Percentiles rank a stretch among this genome's conserved stretches.
These are phyloP conservation scores for Ceyx melanurus DNA, from an alignment of 2,113 vertebrate genomes.

Conservation along the genomic window DNA sequence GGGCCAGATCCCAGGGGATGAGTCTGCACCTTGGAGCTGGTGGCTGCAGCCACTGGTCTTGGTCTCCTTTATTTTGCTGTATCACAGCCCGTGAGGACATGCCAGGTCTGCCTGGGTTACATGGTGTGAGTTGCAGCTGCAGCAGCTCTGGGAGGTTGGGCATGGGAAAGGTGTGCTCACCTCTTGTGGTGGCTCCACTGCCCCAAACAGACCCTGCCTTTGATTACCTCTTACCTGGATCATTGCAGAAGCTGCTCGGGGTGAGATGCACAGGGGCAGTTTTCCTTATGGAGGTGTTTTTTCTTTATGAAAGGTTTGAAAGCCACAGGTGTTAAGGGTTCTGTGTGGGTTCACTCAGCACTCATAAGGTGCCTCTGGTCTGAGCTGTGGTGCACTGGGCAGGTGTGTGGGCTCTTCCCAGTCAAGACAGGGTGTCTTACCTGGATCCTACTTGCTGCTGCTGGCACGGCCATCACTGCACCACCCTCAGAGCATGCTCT, in stretches of 20 bases:
- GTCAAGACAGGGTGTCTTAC: too few relatives aligned
- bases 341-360: accelerated
- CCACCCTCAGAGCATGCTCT: background rate
- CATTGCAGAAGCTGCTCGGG: accelerated
- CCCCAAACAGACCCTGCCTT: background rate
- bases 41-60: background rate
- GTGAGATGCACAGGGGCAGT: background rate
- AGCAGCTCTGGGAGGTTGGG: background rate
- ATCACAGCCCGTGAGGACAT: background rate
- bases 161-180: accelerated
- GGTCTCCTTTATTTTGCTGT: background rate
- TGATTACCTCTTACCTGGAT: background rate
- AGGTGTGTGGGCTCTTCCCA: background rate
- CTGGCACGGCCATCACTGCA: background rate
- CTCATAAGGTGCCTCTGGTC: accelerated
- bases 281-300: background rate
- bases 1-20: background rate
- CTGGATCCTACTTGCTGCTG: background rate
- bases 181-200: background rate
- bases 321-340: background rate
- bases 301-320: background rate
- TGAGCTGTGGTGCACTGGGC: background rate
- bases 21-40: background rate
- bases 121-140: background rate
- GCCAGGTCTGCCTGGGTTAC: background rate